phyloP scores from a whole-genome alignment of 1,140 invertebrate genomes.

The Riptortus pedestris region DNA sequence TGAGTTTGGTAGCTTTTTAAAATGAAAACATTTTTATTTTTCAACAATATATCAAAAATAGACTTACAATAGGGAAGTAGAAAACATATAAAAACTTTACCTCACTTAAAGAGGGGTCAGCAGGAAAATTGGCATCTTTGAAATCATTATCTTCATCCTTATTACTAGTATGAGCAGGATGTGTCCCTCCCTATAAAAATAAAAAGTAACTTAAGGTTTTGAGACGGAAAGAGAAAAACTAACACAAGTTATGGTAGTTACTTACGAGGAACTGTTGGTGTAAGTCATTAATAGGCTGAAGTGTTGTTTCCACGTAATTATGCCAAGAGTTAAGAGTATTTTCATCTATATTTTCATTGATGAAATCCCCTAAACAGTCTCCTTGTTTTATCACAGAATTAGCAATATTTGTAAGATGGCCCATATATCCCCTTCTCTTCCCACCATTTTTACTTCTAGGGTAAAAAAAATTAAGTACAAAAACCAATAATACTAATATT shows the following conservation, averaged over 20 bases:
- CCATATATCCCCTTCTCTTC: slow-evolving; percentile 59
- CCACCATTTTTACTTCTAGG: slow-evolving; percentile 33
- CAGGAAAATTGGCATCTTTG: slow-evolving; percentile 34
- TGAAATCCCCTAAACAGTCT: slow-evolving; percentile 38
- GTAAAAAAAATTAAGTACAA: slow-evolving; percentile 4
- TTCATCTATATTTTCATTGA: slow-evolving; percentile 45
- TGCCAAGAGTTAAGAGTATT: slow-evolving; percentile 48
- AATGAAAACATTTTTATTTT: too few species aligned
- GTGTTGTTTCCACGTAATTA: slow-evolving; percentile 44
- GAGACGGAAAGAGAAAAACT: slow-evolving; percentile 16
- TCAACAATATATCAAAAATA: too few species aligned
- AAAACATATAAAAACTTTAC: not conserved
- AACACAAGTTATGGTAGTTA: slow-evolving; percentile 26
- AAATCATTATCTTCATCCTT: slow-evolving; percentile 47
- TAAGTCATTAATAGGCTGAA: slow-evolving; percentile 50
- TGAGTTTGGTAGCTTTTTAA: too few species aligned
- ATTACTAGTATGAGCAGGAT: slow-evolving; percentile 40
- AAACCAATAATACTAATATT: not conserved
- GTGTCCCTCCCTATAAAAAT: slow-evolving; percentile 35
- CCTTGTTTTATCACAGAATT: slow-evolving; percentile 34
- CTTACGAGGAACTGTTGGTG: slow-evolving; percentile 47
- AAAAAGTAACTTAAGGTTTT: slow-evolving; percentile 2
- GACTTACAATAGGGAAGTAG: too few species aligned
- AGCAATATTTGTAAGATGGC: slow-evolving; percentile 62
- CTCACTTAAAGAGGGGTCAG: not conserved